phyloP scores from a whole-genome alignment of 2,113 vertebrate species.

The Cacatua alba region DNA sequence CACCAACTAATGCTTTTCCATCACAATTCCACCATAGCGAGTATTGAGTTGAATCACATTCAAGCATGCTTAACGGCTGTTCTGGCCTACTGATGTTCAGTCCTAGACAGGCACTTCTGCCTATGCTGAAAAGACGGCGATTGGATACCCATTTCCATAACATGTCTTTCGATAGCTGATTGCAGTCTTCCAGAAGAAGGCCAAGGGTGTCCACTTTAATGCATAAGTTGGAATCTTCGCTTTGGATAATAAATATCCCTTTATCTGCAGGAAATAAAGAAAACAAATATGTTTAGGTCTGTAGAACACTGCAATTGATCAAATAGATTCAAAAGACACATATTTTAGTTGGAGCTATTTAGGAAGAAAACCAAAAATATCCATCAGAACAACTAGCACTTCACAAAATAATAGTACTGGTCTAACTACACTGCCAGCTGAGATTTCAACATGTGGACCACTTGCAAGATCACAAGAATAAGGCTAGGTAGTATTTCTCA shows the following conservation, averaged over 20 bases:
- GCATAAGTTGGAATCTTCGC: constrained; percentile 77
- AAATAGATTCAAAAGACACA: background rate
- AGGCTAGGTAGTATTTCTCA: background rate
- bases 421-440: background rate
- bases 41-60: constrained; percentile 79
- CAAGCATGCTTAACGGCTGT: constrained; percentile 78
- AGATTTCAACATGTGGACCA: background rate
- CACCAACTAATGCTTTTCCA: constrained; percentile 75
- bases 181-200: constrained; percentile 83
- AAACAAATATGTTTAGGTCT: background rate
- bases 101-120: constrained; percentile 84
- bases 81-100: constrained; percentile 77
- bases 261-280: constrained; percentile 74
- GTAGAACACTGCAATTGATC: background rate
- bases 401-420: background rate
- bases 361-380: background rate
- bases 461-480: background rate
- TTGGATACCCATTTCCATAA: constrained; percentile 95
- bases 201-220: constrained; percentile 72
- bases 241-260: constrained; percentile 88
- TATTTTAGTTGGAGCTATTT: background rate
- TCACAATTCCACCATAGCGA: constrained; percentile 86
- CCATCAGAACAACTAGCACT: background rate
- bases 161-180: constrained; percentile 78
- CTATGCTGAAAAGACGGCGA: constrained; percentile 86